These are phyloP conservation scores for Hemibagrus guttatus DNA, from an alignment of 2,797 vertebrate species.

Conservation along the genomic window DNA sequence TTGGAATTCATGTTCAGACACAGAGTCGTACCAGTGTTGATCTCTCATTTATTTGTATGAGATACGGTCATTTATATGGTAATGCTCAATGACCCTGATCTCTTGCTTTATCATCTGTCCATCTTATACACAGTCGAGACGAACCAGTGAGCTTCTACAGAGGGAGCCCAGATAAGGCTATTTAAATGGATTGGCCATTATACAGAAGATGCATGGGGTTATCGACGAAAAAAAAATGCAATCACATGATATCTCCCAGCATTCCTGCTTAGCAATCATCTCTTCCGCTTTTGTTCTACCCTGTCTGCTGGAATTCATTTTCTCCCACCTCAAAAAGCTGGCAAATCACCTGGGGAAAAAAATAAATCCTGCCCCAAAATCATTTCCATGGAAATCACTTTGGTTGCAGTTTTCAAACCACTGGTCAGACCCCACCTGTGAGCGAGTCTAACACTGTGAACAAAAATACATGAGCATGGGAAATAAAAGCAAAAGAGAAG, in stretches of 20 bases:
- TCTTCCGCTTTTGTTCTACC: constrained; percentile 40
- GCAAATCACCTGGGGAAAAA: constrained; percentile 61
- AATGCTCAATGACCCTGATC: constrained; percentile 61
- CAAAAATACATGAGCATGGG: constrained; percentile 39
- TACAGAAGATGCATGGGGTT: constrained; percentile 66
- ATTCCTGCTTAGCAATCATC: constrained; percentile 69
- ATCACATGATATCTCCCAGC: constrained; percentile 64
- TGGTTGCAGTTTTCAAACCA: constrained; percentile 63
- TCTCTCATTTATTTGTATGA: constrained; percentile 58
- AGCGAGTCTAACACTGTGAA: constrained; percentile 48
- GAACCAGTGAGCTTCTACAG: constrained; percentile 64
- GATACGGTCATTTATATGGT: constrained; percentile 65
- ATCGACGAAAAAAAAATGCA: constrained; percentile 64
- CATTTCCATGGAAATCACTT: constrained; percentile 81
- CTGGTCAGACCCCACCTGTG: constrained; percentile 63
- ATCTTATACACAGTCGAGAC: constrained; percentile 50
- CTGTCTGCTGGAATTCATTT: constrained; percentile 76
- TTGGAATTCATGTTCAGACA: constrained; percentile 18
- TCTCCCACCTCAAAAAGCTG: constrained; percentile 58
- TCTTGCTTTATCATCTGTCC: constrained; percentile 44
- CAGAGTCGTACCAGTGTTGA: constrained; percentile 41
- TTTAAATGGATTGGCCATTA: constrained; percentile 74
- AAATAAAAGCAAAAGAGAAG: constrained; percentile 34
- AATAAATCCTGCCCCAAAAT: constrained; percentile 68
- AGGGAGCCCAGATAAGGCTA: constrained; percentile 68